Base-by-base conservation (phyloP, 2,888 invertebrate species). In the Acronicta leporina region DNA sequence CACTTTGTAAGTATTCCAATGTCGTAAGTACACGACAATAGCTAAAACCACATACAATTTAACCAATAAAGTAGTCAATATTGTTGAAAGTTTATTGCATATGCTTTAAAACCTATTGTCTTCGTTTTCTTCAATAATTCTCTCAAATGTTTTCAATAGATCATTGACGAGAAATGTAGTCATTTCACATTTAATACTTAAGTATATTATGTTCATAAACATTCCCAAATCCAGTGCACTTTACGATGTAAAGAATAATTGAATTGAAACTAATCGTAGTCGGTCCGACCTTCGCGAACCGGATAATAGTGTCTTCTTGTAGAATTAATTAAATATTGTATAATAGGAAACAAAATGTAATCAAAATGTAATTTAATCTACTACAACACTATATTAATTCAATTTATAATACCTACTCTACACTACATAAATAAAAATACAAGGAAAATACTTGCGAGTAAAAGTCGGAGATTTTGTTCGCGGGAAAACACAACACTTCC, bases 221-320 rank as follows among this genome's bases (percentile, higher is more conserved):
- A 55, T 53, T 55, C 27, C 33, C 50, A 51, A 57, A 59, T 46
- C 38, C 27, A 41, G 13, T 54, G 52, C 49, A 53, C 54, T 61
- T 61, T 51, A 46, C 62, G 59, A 60, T 52, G 43, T 41, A 59
- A 52, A 64, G 51, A 63, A 70, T 57, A 59, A 70, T 49, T 62
- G 44, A 59, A 75, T 64, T 75, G 75, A 58, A 84, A 80, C 75
- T 71, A 82, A 81, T 81, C 77, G 78, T 77, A 74, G 75, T 67
- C 68, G 62, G 55, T 71, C 38, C 68, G 81, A 77, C 86, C 85
- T 85, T 86, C 80, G 73, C 55, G 64, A 60, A 65, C 56, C 71
- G 75, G 74, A 77, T 73, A 77, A 38, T 63, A 70, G 47, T 63
- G 68, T 56, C 56, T 65, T 50, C 43, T 59, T 49, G 58, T 51